Evolutionary conservation across 2,113 vertebrate genomes (phyloP), one percentile per base, ranked within the genome.

Genomic region (Mustela nigripes): DNA sequence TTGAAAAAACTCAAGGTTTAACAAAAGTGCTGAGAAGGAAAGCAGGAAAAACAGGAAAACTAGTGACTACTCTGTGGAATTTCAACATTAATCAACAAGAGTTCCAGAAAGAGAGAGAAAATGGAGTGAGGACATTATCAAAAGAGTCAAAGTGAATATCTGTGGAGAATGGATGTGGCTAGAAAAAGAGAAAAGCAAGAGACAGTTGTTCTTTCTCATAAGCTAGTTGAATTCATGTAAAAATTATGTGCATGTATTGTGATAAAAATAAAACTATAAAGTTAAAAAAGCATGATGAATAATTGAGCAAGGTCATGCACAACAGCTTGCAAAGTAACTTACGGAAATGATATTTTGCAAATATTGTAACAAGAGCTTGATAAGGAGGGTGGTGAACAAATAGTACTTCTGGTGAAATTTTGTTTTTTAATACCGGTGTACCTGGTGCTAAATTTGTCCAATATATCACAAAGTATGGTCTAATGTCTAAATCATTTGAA

Each of bases 401-500:
- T 6, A 60, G 42, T 63, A 56, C 9, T 48, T 93, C 63, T 50
- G 73, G 67, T 76, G n/a, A 53, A 79, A 56, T 80, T 87, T 84
- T 56, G 39, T 45, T 79, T 84, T 95, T 85, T 19, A 79, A 45
- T 79, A 31, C 53, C 58, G 33, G 22, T 79, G 94, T 89, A 42
- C 36, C 48, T 73, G 36, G 56, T 80, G 56, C 76, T 76, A 88
- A 91, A 42, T 79, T 83, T 50, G 39, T 50, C 89, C 95, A 84
- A 36, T 50, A 79, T 42, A 21, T 53, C 58, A 48, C 28, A 86
- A 96, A 88, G 42, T 78, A 31, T 8, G 21, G 65, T 56, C 12
- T 84, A 45, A 3, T 73, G 15, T 92, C 42, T 93, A 85, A 86
- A 87, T 93, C 12, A 2, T 86, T 89, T 78, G 78, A 94, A 79